These are phyloP conservation scores for Pegoplata infirma DNA, from an alignment of 2,888 invertebrate species.

Conservation along the genomic window DNA sequence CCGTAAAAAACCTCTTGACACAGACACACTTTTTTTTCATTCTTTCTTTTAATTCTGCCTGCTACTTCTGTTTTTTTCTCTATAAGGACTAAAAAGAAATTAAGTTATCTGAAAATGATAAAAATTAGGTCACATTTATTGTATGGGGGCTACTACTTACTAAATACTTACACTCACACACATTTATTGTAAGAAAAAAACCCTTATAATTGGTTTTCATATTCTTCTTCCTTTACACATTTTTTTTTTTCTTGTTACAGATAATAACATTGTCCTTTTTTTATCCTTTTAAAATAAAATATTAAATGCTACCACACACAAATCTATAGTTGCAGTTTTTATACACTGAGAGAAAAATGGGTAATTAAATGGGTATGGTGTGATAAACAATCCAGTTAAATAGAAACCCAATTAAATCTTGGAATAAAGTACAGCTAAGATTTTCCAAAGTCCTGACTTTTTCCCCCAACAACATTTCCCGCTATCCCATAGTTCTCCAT, in stretches of 20 bases:
- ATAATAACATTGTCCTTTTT: conserved; percentile 56
- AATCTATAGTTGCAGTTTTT: not conserved
- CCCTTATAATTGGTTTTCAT: conserved; percentile 48
- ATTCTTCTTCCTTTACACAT: conserved; percentile 25
- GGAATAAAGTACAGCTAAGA: too few species aligned
- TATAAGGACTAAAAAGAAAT: conserved; percentile 40
- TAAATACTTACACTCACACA: conserved; percentile 2
- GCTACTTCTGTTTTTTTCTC: too few species aligned
- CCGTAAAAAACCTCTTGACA: conserved; percentile 62
- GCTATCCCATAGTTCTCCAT: too few species aligned
- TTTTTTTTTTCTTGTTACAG: conserved; percentile 18
- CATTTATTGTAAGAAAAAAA: conserved; percentile 20
- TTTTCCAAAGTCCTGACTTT: too few species aligned
- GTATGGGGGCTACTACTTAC: conserved; percentile 33
- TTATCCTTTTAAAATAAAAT: conserved; percentile 46
- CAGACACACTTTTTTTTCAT: conserved; percentile 43
- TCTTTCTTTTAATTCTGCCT: not conserved
- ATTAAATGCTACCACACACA: conserved; percentile 36
- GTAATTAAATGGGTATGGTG: too few species aligned
- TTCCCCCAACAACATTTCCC: too few species aligned
- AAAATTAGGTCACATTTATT: conserved; percentile 62
- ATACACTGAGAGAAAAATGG: not conserved
- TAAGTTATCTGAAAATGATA: conserved; percentile 60
- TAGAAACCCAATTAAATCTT: too few species aligned
- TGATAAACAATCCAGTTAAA: too few species aligned